Base-by-base conservation (phyloP, 2,797 vertebrate genomes). In the Peromyscus attwateri region DNA sequence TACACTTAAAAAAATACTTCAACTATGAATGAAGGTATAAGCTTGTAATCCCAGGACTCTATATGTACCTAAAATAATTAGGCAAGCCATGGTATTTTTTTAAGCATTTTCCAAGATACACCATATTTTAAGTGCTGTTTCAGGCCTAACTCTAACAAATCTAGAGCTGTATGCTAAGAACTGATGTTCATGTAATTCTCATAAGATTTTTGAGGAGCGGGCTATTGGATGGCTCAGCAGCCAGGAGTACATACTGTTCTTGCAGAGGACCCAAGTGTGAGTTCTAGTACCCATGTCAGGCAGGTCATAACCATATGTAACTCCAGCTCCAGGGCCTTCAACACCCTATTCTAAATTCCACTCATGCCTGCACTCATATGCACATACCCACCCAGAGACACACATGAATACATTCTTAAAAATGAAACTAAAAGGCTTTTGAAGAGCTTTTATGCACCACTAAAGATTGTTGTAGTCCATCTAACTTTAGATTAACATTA, bases 41-140 rank as follows among this genome's bases (percentile, higher is more conserved):
- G 7, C 34, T 23, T 90, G 6, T 64, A 52, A n/a, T 10, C 84
- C 31, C 3, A n/a, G 43, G 10, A 70, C 21, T 52, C 21, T 34
- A 5, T 25, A n/a, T 84, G 27, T 17, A 66, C 4, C 43, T 85
- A 46, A 89, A 81, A 46, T 21, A 60, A 82, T 82, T 62, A 77
- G 76, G 13, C 14, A 94, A 43, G 71, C 25, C 8, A 37, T 85
- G 12, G 91, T 13, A 85, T 57, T 93, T 87, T 96, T 96, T 94
- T 73, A 91, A 80, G 25, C 27, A 70, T 9, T 97, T 96, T 84
- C 17, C 16, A 49, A 84, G 46, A 52, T 71, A n/a, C 25, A 10
- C 87, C 1, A 25, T 95, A 79, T 92, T 94, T 92, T 90, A 92
- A 88, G 29, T 57, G 66, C 10, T 57, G 16, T 95, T 95, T 87